A percentile compares a stretch with the other conserved stretches of the same genome.
phyloP scores from a whole-genome alignment of 2,888 invertebrate genomes.

The Willowsia nigromaculata region DNA sequence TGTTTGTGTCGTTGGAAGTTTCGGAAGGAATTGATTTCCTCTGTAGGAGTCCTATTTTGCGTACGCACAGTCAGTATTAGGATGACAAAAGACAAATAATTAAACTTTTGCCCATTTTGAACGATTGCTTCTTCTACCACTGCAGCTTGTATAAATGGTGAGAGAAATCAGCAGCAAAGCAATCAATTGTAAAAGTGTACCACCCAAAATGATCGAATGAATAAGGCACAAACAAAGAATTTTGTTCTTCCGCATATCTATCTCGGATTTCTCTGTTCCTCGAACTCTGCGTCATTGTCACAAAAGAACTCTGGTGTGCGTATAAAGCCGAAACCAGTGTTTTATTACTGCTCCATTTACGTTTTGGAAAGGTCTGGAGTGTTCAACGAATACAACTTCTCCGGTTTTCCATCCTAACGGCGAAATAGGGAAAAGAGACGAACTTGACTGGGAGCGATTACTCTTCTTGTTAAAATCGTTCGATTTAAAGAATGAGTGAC shows the following conservation, averaged over 20 bases:
- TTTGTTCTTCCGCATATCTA: not conserved
- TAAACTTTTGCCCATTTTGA: conserved; percentile 31
- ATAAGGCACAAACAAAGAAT: not conserved
- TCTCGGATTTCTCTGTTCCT: not conserved
- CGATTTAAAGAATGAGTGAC: conserved; percentile 31
- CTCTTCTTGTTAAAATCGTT: not conserved
- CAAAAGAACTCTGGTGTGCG: too few relatives aligned
- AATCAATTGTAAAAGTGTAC: not conserved
- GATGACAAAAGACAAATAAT: conserved; percentile 37
- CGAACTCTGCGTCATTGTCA: not conserved
- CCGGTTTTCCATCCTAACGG: not conserved
- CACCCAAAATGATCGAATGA: not conserved
- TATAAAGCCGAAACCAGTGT: not conserved
- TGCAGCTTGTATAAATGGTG: not conserved
- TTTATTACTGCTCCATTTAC: not conserved
- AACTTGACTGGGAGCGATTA: not conserved
- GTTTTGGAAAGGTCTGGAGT: not conserved
- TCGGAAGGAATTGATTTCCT: conserved; percentile 21
- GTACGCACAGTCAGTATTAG: not conserved
- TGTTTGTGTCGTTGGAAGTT: not conserved
- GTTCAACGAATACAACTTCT: not conserved
- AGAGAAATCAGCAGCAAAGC: not conserved
- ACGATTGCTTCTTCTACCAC: not conserved
- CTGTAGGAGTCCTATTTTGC: not conserved
- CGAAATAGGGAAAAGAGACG: not conserved